Base-by-base conservation (phyloP, 2,888 invertebrate species). In the Lamellibrachia satsuma region DNA sequence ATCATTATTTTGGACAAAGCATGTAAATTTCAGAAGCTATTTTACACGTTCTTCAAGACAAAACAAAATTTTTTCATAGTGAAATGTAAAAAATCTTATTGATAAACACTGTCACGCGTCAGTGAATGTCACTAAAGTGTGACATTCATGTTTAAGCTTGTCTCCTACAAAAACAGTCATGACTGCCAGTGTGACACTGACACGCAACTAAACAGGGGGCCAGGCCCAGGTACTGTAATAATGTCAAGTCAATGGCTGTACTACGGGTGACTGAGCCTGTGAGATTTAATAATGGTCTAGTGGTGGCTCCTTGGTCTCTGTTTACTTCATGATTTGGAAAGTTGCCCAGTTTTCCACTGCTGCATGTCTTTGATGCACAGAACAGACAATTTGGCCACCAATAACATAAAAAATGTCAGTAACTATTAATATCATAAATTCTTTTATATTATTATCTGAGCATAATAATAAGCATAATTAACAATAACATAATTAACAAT, bases 261-360 rank as follows among this genome's bases (percentile, higher is more conserved):
- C 75, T 6, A n/a, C 22, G 22, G n/a, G 75, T 75, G 75, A 75
- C n/a, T 75, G 75, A 75, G 39, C 75, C n/a, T 15, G 75, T 75
- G 22, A 15, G 75, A 75, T 39, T 39, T 39, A 39, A 39, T 75
- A 75, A 75, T 75, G 75, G 22, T n/a, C 75, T 6, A 75, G 22
- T 3, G 0, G 75, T 75, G 15, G n/a, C 75, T 75, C 75, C 75
- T 2, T 6, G 3, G 75, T 11, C 22, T 75, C 75, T 75, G 22
- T 75, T 75, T 75, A 75, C 75, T 75, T n/a, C n/a, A n/a, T 75
- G 75, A 75, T 75, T 75, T 75, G 75, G 75, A 75, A 75, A 75
- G 75, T 75, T 75, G 75, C 75, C 75, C 75, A 75, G 75, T 75
- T 75, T n/a, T 75, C 75, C 6, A n/a, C n/a, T 22, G 75, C 22